These are phyloP conservation scores for Pentamera pediparva DNA, from an alignment of 53 echinoderm and acorn worm species.

Conservation along the genomic window DNA sequence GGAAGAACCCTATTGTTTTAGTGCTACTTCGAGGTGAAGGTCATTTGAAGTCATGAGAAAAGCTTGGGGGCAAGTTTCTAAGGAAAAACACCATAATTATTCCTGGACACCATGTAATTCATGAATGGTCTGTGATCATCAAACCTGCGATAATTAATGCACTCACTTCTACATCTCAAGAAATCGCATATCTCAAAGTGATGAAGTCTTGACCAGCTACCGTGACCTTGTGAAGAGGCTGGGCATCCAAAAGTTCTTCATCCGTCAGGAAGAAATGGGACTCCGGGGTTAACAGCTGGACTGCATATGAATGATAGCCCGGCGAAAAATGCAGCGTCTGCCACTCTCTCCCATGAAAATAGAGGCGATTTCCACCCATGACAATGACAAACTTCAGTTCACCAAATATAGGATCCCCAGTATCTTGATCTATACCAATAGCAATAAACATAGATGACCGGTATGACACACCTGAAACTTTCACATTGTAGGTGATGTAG, in stretches of 20 bases:
- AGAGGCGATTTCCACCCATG: background rate
- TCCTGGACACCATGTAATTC: too few relatives aligned
- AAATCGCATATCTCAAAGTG: background rate
- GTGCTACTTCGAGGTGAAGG: too few relatives aligned
- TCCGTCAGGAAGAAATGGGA: background rate
- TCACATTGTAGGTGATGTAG: background rate
- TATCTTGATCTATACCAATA: background rate
- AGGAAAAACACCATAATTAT: too few relatives aligned
- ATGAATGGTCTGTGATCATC: too few relatives aligned
- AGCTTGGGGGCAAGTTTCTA: too few relatives aligned
- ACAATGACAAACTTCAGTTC: background rate
- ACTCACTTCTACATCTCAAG: background rate
- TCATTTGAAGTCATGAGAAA: too few relatives aligned
- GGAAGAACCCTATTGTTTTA: too few relatives aligned
- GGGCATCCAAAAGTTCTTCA: background rate
- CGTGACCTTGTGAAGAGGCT: background rate
- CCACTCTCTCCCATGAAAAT: background rate
- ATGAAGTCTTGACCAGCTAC: background rate
- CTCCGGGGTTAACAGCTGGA: background rate
- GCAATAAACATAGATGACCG: slow-evolving; percentile 4
- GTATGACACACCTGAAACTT: background rate
- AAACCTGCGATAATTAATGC: too few relatives aligned
- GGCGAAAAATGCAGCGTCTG: background rate
- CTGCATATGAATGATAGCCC: background rate
- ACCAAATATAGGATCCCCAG: background rate